Base-by-base conservation (phyloP, 1,140 invertebrate species). In the Xylocopa sonorina region DNA sequence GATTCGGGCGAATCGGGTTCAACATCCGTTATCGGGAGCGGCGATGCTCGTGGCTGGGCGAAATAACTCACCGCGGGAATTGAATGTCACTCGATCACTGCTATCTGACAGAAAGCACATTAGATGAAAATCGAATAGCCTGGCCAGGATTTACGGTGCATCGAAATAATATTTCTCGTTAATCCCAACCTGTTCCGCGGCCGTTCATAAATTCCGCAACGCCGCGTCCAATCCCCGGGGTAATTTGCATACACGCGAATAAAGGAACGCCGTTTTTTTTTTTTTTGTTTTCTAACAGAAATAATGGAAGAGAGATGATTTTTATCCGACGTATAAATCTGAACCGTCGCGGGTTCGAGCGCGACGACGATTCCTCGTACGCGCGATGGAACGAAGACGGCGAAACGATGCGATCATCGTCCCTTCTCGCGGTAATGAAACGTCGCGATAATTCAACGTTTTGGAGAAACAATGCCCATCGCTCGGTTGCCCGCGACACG, bases 31-130 rank as follows among this genome's bases (percentile, higher is more conserved):
- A 74, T 74, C 58, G 46, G 12, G 72, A 41, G 27, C 43, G 24
- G 18, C 9, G 34, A 43, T 27, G 58, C 27, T 51, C n/a, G 72
- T 41, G 32, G 46, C 63, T 63, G 32, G 57, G 51, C n/a, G 60
- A 64, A 75, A 75, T 75, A 66, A 75, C 24, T 64, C 48, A 75
- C 38, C 41, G 6, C 27, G 34, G 48, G 60, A 75, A 75, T 75
- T 53, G 72, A 75, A 41, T 75, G 72, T 75, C 72, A 75, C 60
- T 75, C 60, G 60, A 64, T 64, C 60, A 51, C 48, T 24, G 43
- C 58, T 75, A 64, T 66, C 72, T 66, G 72, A 75, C 60, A 75
- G 72, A 75, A 51, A 75, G 53, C 48, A 34, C 72, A 63, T 75
- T 64, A 66, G 48, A 64, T n/a, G 72, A 75, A 66, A 66, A 75